These are phyloP conservation scores for Prunella himalayana DNA, from an alignment of 2,113 vertebrate species.

Conservation along the genomic window DNA sequence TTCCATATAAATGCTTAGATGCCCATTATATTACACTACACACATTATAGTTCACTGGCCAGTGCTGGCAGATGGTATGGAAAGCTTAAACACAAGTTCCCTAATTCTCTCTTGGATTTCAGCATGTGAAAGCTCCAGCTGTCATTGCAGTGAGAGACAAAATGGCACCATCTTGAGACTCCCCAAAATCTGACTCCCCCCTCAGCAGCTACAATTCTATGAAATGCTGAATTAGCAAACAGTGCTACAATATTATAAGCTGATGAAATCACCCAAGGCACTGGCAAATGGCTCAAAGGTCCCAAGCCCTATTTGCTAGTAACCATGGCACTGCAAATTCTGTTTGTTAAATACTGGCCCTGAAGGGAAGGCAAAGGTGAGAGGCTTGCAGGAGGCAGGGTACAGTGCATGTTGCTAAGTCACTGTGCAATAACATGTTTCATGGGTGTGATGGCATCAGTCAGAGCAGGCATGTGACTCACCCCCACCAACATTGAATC, in stretches of 20 bases:
- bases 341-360: constrained; percentile 62
- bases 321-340: constrained; percentile 43
- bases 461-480: constrained; percentile 52
- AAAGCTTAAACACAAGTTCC: not conserved
- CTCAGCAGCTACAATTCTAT: not conserved
- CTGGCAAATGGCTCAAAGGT: not conserved
- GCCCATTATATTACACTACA: not conserved
- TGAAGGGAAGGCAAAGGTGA: constrained; percentile 46
- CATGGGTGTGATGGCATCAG: constrained; percentile 22
- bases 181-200: not conserved
- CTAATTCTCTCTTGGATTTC: not conserved
- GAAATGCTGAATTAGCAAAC: not conserved
- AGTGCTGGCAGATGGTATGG: not conserved
- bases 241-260: not conserved
- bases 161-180: not conserved
- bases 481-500: not conserved
- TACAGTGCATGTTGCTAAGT: constrained; percentile 25
- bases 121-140: not conserved
- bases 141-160: not conserved
- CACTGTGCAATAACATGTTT: constrained; percentile 24
- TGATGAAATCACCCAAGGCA: not conserved
- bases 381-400: constrained; percentile 2
- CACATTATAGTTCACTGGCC: not conserved
- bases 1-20: not conserved
- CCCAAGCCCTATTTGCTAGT: not conserved